Conservation (phyloP, 2,888 invertebrate species). For the Arenicola marina region DNA sequence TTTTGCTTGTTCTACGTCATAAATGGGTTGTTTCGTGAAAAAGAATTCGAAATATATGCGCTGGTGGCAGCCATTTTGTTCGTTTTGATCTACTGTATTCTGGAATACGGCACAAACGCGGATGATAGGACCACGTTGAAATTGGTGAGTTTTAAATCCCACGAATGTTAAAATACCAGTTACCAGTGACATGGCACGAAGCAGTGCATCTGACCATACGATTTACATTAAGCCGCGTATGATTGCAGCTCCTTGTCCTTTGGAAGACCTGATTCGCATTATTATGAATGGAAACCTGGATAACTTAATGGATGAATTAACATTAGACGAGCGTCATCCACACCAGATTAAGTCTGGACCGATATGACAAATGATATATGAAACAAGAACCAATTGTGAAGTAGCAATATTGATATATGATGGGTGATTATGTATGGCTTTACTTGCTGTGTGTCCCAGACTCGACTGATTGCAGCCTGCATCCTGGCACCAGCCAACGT, state of each 20-base stretch:
- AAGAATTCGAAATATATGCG: slow-evolving; percentile 45
- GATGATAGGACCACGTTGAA: slow-evolving; percentile 41
- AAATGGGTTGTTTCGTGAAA: slow-evolving; percentile 45
- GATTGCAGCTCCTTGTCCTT: too few species aligned
- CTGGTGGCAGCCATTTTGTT: slow-evolving; percentile 48
- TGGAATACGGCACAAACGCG: slow-evolving; percentile 45
- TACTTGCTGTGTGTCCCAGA: slow-evolving; percentile 28
- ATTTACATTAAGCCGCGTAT: too few species aligned
- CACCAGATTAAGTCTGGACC: too few species aligned
- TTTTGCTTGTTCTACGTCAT: slow-evolving; percentile 50
- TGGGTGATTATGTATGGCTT: background rate
- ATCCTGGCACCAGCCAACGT: slow-evolving; percentile 49
- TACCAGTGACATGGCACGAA: too few species aligned
- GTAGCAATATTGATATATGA: background rate
- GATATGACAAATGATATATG: too few species aligned
- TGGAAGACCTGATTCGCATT: too few species aligned
- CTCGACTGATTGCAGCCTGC: slow-evolving; percentile 40
- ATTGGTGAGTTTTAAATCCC: slow-evolving; percentile 45
- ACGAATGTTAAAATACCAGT: too few species aligned
- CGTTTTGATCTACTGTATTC: slow-evolving; percentile 48
- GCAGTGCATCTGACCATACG: too few species aligned
- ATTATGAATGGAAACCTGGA: too few species aligned
- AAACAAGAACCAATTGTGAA: background rate
- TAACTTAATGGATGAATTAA: too few species aligned
- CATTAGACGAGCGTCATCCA: too few species aligned